Percentiles rank a stretch among this genome's conserved stretches.
These are phyloP conservation scores for Drosophila phalerata DNA, from an alignment of 2,888 invertebrate species.

Conservation along the genomic window DNA sequence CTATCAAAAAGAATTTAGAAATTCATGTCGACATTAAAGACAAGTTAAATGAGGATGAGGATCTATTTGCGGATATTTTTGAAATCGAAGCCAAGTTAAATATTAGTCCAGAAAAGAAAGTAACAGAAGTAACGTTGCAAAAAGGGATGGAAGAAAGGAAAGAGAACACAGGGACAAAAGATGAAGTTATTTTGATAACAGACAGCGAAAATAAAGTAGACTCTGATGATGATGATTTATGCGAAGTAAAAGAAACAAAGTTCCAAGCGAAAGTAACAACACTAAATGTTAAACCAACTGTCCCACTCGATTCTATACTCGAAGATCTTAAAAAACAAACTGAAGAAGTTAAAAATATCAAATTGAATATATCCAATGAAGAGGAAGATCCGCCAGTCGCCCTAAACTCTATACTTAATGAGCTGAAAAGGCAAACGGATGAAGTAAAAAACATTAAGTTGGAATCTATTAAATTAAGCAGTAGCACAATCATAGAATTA, in stretches of 20 bases:
- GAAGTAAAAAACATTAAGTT: conserved; percentile 41
- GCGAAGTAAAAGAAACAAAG: not conserved
- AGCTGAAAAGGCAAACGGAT: conserved; percentile 42
- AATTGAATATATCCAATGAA: conserved; percentile 37
- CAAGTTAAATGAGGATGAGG: conserved; percentile 86
- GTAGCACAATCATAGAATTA: conserved; percentile 63
- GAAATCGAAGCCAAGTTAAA: conserved; percentile 25
- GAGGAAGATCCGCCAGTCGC: not conserved
- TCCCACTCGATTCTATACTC: conserved; percentile 14
- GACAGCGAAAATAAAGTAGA: conserved; percentile 13
- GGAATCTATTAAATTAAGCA: conserved; percentile 74
- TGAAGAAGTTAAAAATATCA: conserved; percentile 37
- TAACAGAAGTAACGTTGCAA: not conserved
- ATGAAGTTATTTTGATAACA: not conserved
- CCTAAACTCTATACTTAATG: conserved; percentile 23
- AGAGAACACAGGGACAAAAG: not conserved
- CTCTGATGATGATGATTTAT: not conserved
- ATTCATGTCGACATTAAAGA: conserved; percentile 86
- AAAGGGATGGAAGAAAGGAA: not conserved
- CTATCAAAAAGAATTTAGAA: conserved; percentile 69
- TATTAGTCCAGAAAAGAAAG: not conserved
- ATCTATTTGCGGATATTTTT: conserved; percentile 92
- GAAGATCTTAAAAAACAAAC: conserved; percentile 43
- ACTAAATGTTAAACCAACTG: not conserved
- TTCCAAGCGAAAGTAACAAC: not conserved